A percentile compares a stretch with the other conserved stretches of the same genome.
These are phyloP conservation scores for Endotricha flammealis DNA, from an alignment of 2,888 invertebrate genomes.

Conservation along the genomic window DNA sequence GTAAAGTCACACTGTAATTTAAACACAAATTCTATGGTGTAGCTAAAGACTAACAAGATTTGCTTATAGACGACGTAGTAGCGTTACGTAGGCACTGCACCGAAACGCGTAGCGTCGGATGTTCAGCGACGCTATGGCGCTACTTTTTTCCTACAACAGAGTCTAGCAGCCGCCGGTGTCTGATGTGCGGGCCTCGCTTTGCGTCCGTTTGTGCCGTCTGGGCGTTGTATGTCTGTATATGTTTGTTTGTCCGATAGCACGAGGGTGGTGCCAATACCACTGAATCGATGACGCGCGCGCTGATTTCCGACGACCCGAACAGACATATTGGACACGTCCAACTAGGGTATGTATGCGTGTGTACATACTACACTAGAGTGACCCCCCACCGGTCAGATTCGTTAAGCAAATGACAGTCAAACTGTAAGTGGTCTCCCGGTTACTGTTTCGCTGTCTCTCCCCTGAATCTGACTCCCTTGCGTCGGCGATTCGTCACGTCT, in stretches of 20 bases:
- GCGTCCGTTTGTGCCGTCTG: constrained; percentile 46
- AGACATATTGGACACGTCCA: constrained; percentile 95
- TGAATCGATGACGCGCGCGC: constrained; percentile 96
- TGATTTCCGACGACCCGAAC: constrained; percentile 95
- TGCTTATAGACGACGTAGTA: constrained; percentile 47
- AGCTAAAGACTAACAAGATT: constrained; percentile 61
- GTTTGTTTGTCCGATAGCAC: constrained; percentile 87
- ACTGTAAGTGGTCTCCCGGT: constrained; percentile 8
- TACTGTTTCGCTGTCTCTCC: neutral
- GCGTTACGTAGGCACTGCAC: constrained; percentile 40
- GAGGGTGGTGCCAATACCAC: constrained; percentile 94
- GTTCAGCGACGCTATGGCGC: constrained; percentile 58
- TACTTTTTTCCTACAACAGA: constrained; percentile 77
- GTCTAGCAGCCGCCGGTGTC: constrained; percentile 11
- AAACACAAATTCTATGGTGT: constrained; percentile 47
- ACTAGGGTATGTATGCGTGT: constrained; percentile 91
- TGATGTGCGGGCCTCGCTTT: constrained; percentile 32
- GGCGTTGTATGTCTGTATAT: constrained; percentile 67
- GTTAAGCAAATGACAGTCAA: neutral
- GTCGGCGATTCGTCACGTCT: neutral
- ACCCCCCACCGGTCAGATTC: constrained; percentile 31
- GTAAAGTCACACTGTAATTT: constrained; percentile 50
- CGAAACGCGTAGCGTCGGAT: constrained; percentile 33
- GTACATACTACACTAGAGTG: constrained; percentile 63
- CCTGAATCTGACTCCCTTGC: neutral